A percentile compares a stretch with the other conserved stretches of the same genome.
These are phyloP conservation scores for Pseudeuparius sepicola DNA, from an alignment of 2,888 invertebrate genomes.

Conservation along the genomic window DNA sequence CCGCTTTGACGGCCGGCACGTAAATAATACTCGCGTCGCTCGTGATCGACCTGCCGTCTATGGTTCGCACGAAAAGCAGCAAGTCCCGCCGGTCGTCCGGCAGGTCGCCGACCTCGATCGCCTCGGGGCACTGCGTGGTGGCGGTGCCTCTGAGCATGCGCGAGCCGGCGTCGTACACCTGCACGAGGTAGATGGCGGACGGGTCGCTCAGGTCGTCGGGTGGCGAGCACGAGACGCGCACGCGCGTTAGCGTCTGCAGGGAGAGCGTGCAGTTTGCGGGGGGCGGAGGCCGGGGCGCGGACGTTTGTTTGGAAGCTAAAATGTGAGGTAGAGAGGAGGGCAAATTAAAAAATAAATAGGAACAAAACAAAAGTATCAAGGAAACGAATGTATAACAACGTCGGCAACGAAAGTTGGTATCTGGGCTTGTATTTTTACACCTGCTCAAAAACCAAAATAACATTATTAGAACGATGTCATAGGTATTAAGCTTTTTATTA, in stretches of 20 bases:
- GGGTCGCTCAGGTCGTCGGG: slow-evolving; percentile 30
- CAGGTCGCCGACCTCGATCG: slow-evolving; percentile 31
- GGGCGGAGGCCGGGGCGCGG: slow-evolving; percentile 39
- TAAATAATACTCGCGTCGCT: slow-evolving; percentile 45
- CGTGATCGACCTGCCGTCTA: slow-evolving; percentile 41
- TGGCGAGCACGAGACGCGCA: slow-evolving; percentile 42
- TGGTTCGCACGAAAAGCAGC: slow-evolving; percentile 42
- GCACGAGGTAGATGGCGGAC: slow-evolving; percentile 41
- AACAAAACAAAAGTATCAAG: slow-evolving; percentile 3
- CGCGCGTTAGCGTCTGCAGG: slow-evolving; percentile 39
- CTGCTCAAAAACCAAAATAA: too few species aligned
- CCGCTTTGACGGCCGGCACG: slow-evolving; percentile 29
- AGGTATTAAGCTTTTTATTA: too few species aligned
- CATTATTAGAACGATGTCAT: too few species aligned
- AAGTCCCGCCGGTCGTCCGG: slow-evolving; percentile 38
- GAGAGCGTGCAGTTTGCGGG: slow-evolving; percentile 45
- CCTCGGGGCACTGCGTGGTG: slow-evolving; percentile 41
- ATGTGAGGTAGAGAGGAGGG: too few species aligned
- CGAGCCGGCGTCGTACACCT: slow-evolving; percentile 45
- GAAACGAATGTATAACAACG: too few species aligned
- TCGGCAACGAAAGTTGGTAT: too few species aligned
- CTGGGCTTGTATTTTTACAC: too few species aligned
- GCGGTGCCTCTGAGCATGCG: slow-evolving; percentile 42
- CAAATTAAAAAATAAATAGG: too few species aligned
- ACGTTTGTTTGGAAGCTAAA: slow-evolving; percentile 16